phyloP scores from a whole-genome alignment of 2,888 invertebrate genomes.

The Ectemnius continuus region DNA sequence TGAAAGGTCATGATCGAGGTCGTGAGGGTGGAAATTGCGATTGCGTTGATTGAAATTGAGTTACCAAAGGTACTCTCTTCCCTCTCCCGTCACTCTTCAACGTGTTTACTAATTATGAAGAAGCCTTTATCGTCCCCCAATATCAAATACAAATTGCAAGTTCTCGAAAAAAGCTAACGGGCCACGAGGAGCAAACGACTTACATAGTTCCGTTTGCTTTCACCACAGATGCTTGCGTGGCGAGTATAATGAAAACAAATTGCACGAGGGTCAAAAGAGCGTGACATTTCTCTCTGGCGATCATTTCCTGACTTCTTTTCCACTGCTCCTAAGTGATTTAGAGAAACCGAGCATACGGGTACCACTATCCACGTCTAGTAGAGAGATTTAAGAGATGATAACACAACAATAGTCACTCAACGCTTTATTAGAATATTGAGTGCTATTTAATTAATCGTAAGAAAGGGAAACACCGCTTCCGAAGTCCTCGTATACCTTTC shows the following conservation, averaged over 20 bases:
- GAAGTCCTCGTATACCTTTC: too few relatives aligned
- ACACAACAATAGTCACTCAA: too few relatives aligned
- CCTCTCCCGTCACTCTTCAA: constrained; percentile 12
- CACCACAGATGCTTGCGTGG: constrained; percentile 18
- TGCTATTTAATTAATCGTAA: too few relatives aligned
- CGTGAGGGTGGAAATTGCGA: too few relatives aligned
- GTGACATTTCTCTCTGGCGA: constrained; percentile 6
- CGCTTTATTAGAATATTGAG: too few relatives aligned
- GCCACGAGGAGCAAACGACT: constrained; percentile 7
- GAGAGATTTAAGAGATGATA: too few relatives aligned
- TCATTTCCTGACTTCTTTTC: neutral
- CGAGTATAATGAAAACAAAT: constrained; percentile 66
- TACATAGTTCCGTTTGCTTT: constrained; percentile 28
- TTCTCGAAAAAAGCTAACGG: constrained; percentile 13
- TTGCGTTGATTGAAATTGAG: too few relatives aligned
- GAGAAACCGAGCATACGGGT: too few relatives aligned
- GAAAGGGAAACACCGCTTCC: too few relatives aligned
- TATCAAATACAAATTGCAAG: constrained; percentile 42
- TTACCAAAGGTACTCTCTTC: constrained; percentile 11
- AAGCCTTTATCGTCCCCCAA: constrained; percentile 14
- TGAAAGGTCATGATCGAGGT: too few relatives aligned
- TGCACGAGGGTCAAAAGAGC: constrained; percentile 36
- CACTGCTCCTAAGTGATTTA: neutral
- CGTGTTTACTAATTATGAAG: neutral
- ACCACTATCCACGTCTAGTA: too few relatives aligned